phyloP scores from a whole-genome alignment of 2,888 invertebrate species.

The Diarsia rubi region DNA sequence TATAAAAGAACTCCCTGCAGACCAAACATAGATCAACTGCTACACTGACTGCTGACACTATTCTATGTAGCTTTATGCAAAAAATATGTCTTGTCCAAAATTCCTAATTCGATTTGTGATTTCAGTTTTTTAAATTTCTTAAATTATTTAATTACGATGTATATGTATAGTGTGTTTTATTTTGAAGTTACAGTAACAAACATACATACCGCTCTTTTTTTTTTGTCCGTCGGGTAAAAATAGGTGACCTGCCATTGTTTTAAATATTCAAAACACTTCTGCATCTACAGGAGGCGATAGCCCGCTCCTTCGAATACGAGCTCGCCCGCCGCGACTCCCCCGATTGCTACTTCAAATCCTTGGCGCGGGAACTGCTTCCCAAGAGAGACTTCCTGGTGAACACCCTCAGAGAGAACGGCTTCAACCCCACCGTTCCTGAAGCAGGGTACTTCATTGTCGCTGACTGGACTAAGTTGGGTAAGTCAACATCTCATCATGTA shows the following conservation, averaged over 20 bases:
- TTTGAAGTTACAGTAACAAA: too few relatives aligned
- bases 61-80: too few relatives aligned
- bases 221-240: too few relatives aligned
- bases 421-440: slow-evolving; percentile 98
- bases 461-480: slow-evolving; percentile 95
- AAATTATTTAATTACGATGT: too few relatives aligned
- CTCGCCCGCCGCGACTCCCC: slow-evolving; percentile 92
- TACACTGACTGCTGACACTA: too few relatives aligned
- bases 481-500: too few relatives aligned
- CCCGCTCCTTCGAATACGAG: slow-evolving; percentile 97
- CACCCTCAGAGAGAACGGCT: slow-evolving; percentile 94
- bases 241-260: neutral
- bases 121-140: too few relatives aligned
- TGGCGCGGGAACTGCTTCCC: slow-evolving; percentile 93
- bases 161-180: too few relatives aligned
- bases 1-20: neutral
- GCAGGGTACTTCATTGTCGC: slow-evolving; percentile 99
- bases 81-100: too few relatives aligned
- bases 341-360: slow-evolving; percentile 95
- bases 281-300: slow-evolving; percentile 95
- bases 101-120: too few relatives aligned
- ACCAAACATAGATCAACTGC: neutral
- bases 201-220: too few relatives aligned
- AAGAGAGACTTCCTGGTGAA: slow-evolving; percentile 96
- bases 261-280: neutral